These are phyloP conservation scores for Popillia japonica DNA, from an alignment of 1,140 invertebrate species.

Conservation along the genomic window DNA sequence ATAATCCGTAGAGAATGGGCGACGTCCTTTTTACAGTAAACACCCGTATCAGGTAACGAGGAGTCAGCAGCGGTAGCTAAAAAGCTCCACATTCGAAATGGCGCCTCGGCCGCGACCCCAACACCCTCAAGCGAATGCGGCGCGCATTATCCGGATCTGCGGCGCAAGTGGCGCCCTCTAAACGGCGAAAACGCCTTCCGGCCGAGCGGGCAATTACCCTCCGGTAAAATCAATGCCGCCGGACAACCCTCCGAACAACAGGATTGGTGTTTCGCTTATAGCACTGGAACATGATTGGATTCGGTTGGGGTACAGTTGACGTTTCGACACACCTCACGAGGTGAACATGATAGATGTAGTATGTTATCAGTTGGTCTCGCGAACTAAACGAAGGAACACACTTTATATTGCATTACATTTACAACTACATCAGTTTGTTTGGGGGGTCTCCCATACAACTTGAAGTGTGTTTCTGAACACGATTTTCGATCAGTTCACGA, in stretches of 20 bases:
- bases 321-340: constrained; percentile 42
- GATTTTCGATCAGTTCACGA: constrained; percentile 17
- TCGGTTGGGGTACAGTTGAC: constrained; percentile 35
- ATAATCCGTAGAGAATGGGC: neutral
- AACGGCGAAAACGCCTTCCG: constrained; percentile 55
- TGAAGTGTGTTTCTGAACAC: constrained; percentile 36
- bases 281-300: constrained; percentile 48
- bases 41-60: constrained; percentile 23
- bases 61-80: neutral
- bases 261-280: constrained; percentile 45
- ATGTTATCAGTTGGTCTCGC: constrained; percentile 48
- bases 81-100: constrained; percentile 41
- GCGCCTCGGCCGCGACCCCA: constrained; percentile 42
- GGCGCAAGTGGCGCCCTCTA: constrained; percentile 56
- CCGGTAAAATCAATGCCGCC: constrained; percentile 54
- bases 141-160: constrained; percentile 40
- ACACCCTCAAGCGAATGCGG: constrained; percentile 52
- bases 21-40: constrained; percentile 27
- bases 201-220: constrained; percentile 55
- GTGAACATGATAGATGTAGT: constrained; percentile 46
- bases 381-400: constrained; percentile 37
- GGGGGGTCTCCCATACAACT: constrained; percentile 39
- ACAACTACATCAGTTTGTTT: neutral
- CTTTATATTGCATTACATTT: constrained; percentile 6
- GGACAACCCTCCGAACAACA: constrained; percentile 44